Base-by-base conservation (phyloP, 30 jellyfish, hydroid and myxozoan genomes). In the Calvadosia cruxmelitensis region DNA sequence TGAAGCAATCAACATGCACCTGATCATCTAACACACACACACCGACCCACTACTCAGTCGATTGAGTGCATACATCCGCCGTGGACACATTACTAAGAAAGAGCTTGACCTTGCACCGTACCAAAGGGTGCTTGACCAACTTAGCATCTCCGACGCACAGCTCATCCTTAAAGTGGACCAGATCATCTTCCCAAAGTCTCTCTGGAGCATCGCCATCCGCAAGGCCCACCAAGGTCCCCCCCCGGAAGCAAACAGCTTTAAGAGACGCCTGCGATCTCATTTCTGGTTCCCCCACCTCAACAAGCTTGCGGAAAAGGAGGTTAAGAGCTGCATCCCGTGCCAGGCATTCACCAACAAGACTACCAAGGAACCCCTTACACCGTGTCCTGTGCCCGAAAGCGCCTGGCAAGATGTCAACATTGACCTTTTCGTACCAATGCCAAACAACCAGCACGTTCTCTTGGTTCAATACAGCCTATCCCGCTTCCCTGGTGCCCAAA, bases 201-300 rank as follows among this genome's bases (percentile, higher is more conserved):
- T 77, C 30, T 66, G 84, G 49, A 29, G 49, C 42, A 77, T 26
- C 20, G 93, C 93, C 20, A 35, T 71, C 7, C 79, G 53, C 53
- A 51, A 29, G 62, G 82, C 76, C 0, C 76, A 66, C 28, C 94
- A 73, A 34, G 83, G 83, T 62, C 79, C 88, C n/a, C 80, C 71
- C 62, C 89, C 78, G 0, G 94, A 88, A 0, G 71, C 2, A 62
- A 31, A 33, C 12, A 35, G 74, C 29, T 25, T 68, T 24, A 72
- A 72, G 67, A 48, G 81, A 30, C 50, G 81, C 33, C 31, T 81
- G 25, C 78, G 86, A 52, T 27, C 29, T 25, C 82, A 73, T 36
- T 73, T 81, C 30, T 72, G 85, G 93, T 81, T 29, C 65, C 82
- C 78, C 30, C 57, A 65, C 33, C 27, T 72, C 50, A 51, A 81